Percentiles rank a stretch among this genome's conserved stretches.
phyloP scores from a whole-genome alignment of 2,888 invertebrate species.

The Arctia plantaginis region DNA sequence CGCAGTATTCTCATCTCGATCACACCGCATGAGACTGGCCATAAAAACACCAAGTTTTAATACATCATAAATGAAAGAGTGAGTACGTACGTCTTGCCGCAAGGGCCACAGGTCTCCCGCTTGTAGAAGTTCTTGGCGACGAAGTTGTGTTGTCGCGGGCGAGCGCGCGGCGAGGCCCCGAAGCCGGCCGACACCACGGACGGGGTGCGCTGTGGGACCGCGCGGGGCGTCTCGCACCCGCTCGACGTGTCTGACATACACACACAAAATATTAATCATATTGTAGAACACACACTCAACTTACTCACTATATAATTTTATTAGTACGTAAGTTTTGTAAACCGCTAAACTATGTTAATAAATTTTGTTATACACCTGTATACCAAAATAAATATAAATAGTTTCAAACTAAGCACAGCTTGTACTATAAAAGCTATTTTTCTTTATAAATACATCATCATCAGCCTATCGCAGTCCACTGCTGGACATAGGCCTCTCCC shows the following conservation, averaged over 20 bases:
- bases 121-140: constrained; percentile 92
- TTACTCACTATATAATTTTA: no score
- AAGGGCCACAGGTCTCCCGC: constrained; percentile 92
- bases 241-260: constrained; percentile 70
- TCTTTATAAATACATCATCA: no score
- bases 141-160: constrained; percentile 88
- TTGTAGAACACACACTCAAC: not conserved
- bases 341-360: no score
- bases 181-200: constrained; percentile 73
- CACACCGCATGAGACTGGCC: no score
- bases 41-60: not conserved
- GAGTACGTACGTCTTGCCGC: constrained; percentile 88
- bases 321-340: no score
- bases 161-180: constrained; percentile 73
- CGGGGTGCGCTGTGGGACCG: constrained; percentile 72
- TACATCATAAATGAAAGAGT: not conserved
- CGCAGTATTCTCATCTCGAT: no score
- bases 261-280: not conserved
- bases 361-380: no score
- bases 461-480: no score
- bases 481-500: no score
- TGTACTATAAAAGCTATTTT: no score
- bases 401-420: no score
- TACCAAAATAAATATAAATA: no score
- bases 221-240: constrained; percentile 64